A percentile compares a stretch with the other conserved stretches of the same genome.
Evolutionary conservation across 2,888 invertebrate genomes (phyloP).

Genomic region (Liodrosophila aerea): DNA sequence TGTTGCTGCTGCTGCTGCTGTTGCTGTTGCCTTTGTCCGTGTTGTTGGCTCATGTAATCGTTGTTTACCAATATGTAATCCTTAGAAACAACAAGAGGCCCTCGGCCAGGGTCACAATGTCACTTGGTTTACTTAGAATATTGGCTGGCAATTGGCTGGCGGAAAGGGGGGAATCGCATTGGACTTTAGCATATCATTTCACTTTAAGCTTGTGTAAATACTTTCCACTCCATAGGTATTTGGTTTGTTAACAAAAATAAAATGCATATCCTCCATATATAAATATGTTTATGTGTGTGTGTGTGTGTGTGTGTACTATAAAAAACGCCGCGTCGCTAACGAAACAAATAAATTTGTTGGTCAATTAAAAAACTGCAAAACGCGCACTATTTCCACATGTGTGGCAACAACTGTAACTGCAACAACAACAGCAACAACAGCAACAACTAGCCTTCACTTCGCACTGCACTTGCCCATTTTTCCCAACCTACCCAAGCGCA

Average conservation of each 20-base stretch:
- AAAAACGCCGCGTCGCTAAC: slow-evolving; percentile 76
- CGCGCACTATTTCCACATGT: slow-evolving; percentile 77
- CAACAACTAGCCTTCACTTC: slow-evolving; percentile 25
- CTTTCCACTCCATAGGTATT: slow-evolving; percentile 20
- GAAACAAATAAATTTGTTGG: slow-evolving; percentile 83
- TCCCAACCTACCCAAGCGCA: slow-evolving; percentile 1
- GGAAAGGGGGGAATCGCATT: background rate
- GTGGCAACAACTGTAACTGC: slow-evolving; percentile 62
- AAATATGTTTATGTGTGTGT: no score
- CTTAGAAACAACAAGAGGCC: slow-evolving; percentile 65
- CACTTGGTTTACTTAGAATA: slow-evolving; percentile 50
- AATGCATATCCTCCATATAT: no score
- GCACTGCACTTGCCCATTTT: background rate
- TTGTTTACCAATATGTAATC: slow-evolving; percentile 77
- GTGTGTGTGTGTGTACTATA: no score
- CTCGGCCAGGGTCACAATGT: background rate
- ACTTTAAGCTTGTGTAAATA: slow-evolving; percentile 32
- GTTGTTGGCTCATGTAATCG: slow-evolving; percentile 66
- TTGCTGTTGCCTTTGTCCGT: slow-evolving; percentile 23
- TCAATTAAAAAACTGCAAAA: slow-evolving; percentile 83
- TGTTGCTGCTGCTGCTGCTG: slow-evolving; percentile 24
- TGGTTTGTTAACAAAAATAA: slow-evolving; percentile 7
- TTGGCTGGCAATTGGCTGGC: slow-evolving; percentile 54
- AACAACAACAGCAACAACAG: slow-evolving; percentile 35
- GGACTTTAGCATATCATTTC: background rate